These are phyloP conservation scores for Tetranychus piercei DNA, from an alignment of 2,888 invertebrate species.

Conservation along the genomic window DNA sequence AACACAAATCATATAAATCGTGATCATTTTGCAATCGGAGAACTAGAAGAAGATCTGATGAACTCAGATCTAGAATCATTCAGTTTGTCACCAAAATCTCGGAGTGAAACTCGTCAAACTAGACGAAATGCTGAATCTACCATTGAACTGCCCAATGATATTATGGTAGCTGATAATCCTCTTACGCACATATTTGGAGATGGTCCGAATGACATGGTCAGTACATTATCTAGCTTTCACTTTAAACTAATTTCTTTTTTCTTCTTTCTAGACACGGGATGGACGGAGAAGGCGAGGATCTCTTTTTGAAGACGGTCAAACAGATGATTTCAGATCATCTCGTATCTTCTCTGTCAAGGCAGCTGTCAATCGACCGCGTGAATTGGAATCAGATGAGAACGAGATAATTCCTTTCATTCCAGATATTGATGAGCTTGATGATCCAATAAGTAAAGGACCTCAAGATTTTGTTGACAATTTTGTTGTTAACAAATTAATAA, in stretches of 20 bases:
- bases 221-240: neutral
- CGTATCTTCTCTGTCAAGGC: neutral
- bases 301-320: neutral
- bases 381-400: neutral
- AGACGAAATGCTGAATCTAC: neutral
- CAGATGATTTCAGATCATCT: neutral
- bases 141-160: neutral
- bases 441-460: neutral
- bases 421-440: neutral
- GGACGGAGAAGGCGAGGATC: neutral
- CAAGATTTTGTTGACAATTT: neutral
- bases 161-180: neutral
- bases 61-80: neutral
- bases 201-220: neutral
- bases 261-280: neutral
- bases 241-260: neutral
- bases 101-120: neutral
- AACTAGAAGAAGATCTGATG: neutral
- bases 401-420: conserved; percentile 1
- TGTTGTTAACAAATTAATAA: conserved; percentile 4
- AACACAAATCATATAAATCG: neutral
- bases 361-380: neutral
- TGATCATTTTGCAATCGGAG: neutral
- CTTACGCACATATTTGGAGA: neutral
- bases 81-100: neutral